These are phyloP conservation scores for Diorhabda elongata DNA, from an alignment of 1,140 invertebrate species.

Conservation along the genomic window DNA sequence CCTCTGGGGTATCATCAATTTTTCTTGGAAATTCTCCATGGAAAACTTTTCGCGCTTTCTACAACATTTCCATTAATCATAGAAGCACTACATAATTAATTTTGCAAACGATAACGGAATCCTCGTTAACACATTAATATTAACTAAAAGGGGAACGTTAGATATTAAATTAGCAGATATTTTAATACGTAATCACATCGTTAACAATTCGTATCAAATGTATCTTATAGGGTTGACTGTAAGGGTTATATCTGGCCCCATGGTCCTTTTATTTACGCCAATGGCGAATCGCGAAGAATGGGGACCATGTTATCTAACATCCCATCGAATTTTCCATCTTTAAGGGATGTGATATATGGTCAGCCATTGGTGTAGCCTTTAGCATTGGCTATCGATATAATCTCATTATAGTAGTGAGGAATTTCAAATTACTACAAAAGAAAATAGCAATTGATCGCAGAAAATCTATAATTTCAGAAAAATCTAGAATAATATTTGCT, in stretches of 20 bases:
- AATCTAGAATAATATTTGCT: too few species aligned
- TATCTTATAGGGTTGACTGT: constrained; percentile 26
- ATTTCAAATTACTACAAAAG: too few species aligned
- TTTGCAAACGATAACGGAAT: constrained; percentile 19
- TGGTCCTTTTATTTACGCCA: constrained; percentile 30
- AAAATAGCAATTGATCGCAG: too few species aligned
- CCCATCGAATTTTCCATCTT: constrained; percentile 10
- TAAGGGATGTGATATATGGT: constrained; percentile 19
- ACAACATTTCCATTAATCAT: constrained; percentile 17
- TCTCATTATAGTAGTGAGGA: too few species aligned
- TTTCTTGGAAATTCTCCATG: not conserved
- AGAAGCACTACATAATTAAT: constrained; percentile 16
- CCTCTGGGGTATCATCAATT: not conserved
- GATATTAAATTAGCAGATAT: constrained; percentile 27
- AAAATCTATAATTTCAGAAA: too few species aligned
- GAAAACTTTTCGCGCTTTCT: not conserved
- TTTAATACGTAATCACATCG: constrained; percentile 32
- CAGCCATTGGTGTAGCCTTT: constrained; percentile 13
- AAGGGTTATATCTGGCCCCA: constrained; percentile 22
- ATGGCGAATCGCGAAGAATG: constrained; percentile 28
- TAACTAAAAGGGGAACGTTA: constrained; percentile 9
- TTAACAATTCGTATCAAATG: constrained; percentile 33
- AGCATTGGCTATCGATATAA: not conserved
- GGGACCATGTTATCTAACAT: constrained; percentile 30
- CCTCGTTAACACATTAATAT: constrained; percentile 19